Evolutionary conservation across 2,797 vertebrate species (phyloP), one percentile per base, ranked within the genome.

Genomic region (Thamnophis elegans): DNA sequence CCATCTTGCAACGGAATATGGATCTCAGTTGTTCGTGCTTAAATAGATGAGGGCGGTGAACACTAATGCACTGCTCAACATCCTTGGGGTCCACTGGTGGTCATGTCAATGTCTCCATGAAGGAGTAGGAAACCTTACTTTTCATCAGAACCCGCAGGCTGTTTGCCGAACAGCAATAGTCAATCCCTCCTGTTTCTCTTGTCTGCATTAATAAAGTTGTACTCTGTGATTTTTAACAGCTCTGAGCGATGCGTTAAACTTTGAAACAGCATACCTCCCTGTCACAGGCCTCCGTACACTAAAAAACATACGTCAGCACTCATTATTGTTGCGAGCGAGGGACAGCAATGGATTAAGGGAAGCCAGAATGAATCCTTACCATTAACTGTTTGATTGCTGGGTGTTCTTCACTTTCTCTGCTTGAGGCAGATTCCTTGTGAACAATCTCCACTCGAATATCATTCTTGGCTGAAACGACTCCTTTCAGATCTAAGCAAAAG

Each of bases 381-480:
- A 99, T 99, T 95, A 99, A 98, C 95, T 99, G 99, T 97, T 99
- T 99, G 98, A 99, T 99, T 93, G 98, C 98, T 3, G 98, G 96
- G 95, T 99, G 99, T 25, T 99, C 99, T 94, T 99, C 99, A 0
- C 98, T 97, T 90, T 99, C 99, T 56, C 99, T 97, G 6, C 98
- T 98, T 0, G 98, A 97, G 12, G 99, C 98, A 4, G 99, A 99
- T 96, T 99, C 99, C 96, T 99, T 99, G 97, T 99, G 99, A 0
- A 99, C 99, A 8, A 99, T 99, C 97, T 99, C 99, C 90, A 99
- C 99, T 0, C 99, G 98, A 96, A 99, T 99, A 68, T 99, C 99
- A 1, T 99, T 99, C 97, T 99, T 99, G 90, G 98, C 99, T 0
- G 99, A 99, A 60, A 99, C 99, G 0, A 99, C 99, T 1, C 99